phyloP scores from a whole-genome alignment of 2,797 vertebrate genomes.

The Rhynchotus rufescens region DNA sequence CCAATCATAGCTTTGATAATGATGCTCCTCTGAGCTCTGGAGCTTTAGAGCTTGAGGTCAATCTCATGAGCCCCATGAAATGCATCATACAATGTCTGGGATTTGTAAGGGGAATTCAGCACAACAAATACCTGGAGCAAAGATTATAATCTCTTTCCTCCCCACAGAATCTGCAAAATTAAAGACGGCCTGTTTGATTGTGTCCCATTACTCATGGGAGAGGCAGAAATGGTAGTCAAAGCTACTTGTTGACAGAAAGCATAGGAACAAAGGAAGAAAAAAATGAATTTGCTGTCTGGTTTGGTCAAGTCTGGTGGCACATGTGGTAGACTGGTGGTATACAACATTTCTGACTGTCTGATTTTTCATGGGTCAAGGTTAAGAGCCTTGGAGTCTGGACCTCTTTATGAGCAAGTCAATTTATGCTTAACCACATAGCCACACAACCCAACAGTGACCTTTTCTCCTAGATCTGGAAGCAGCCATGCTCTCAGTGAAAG shows the following conservation, averaged over 20 bases:
- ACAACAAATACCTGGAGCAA: constrained; percentile 56
- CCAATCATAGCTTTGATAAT: not conserved
- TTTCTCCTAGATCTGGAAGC: constrained; percentile 40
- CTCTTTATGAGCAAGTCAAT: constrained; percentile 17
- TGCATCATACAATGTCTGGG: not conserved
- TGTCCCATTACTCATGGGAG: not conserved
- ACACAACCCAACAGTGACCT: constrained; percentile 39
- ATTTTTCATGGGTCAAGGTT: not conserved
- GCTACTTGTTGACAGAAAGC: constrained; percentile 38
- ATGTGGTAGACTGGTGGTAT: not conserved
- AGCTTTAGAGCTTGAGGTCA: not conserved
- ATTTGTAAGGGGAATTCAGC: constrained; percentile 18
- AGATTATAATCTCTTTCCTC: constrained; percentile 38
- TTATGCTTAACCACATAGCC: constrained; percentile 3
- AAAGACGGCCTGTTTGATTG: constrained; percentile 17
- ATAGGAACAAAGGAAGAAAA: not conserved
- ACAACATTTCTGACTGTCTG: not conserved
- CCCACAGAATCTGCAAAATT: constrained; percentile 18
- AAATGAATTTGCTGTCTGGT: not conserved
- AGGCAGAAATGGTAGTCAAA: constrained; percentile 32
- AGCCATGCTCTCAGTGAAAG: constrained; percentile 57
- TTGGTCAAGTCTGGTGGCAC: not conserved
- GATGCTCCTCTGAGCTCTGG: not conserved
- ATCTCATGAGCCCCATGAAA: not conserved
- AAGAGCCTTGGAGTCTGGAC: not conserved